A percentile compares a stretch with the other conserved stretches of the same genome.
These are phyloP conservation scores for Neolamprologus brichardi DNA, from an alignment of 2,113 vertebrate species.

Conservation along the genomic window DNA sequence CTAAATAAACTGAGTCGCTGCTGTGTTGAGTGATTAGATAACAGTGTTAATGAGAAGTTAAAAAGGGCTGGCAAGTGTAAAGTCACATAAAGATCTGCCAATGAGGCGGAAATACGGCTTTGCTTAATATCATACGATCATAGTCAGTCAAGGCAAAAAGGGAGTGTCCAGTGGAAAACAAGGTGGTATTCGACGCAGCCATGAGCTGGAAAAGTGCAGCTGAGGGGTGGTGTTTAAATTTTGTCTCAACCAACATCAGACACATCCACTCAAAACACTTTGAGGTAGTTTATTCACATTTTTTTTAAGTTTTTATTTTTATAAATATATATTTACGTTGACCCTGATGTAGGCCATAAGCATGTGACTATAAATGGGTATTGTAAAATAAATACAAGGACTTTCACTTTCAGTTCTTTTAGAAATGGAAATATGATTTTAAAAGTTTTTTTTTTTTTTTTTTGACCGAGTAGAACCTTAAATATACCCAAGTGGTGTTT, in stretches of 20 bases:
- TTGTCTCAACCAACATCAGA: not conserved
- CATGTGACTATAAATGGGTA: not conserved
- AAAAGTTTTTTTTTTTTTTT: not conserved
- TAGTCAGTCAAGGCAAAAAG: not conserved
- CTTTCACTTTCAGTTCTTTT: not conserved
- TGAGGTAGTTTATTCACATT: not conserved
- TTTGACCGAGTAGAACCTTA: not conserved
- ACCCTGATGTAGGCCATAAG: not conserved
- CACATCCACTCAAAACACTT: not conserved
- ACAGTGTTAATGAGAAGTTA: not conserved
- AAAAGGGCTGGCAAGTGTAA: not conserved
- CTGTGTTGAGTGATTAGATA: not conserved
- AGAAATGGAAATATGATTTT: not conserved
- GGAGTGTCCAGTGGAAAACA: not conserved
- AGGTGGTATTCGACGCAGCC: not conserved
- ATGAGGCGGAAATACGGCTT: not conserved
- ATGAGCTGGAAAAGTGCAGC: not conserved
- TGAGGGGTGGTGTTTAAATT: not conserved
- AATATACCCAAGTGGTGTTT: not conserved
- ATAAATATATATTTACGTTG: not conserved
- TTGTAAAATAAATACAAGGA: not conserved
- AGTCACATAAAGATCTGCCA: not conserved
- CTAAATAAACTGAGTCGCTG: not conserved
- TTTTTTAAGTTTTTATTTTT: not conserved
- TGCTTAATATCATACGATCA: not conserved